These are phyloP conservation scores for Scarus forsteni DNA, from an alignment of 2,797 vertebrate species.

Conservation along the genomic window DNA sequence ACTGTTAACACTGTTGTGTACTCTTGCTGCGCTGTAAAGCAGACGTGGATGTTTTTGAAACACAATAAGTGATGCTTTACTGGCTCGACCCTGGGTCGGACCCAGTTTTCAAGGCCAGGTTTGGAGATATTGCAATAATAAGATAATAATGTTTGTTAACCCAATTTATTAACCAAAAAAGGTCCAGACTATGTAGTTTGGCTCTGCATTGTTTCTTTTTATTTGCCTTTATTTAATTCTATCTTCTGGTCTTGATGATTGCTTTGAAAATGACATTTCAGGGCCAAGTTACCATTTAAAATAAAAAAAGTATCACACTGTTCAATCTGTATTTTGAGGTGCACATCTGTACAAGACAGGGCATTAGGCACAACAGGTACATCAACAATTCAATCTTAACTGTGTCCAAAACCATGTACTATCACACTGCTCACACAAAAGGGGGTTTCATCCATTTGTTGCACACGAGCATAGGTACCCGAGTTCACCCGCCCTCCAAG, in stretches of 20 bases:
- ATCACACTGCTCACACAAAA: no score
- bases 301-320: conserved; percentile 8
- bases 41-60: conserved; percentile 49
- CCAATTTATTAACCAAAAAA: conserved; percentile 58
- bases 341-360: conserved; percentile 18
- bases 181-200: conserved; percentile 9
- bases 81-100: conserved; percentile 42
- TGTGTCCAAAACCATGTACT: no score
- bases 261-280: conserved; percentile 12
- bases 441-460: no score
- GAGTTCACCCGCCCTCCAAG: no score
- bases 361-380: conserved; percentile 25
- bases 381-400: conserved; percentile 12
- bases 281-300: conserved; percentile 15
- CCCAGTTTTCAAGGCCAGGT: conserved; percentile 29
- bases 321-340: conserved; percentile 11
- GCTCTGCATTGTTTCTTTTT: conserved; percentile 1
- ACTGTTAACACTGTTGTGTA: conserved; percentile 53
- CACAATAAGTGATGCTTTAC: conserved; percentile 79
- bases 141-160: conserved; percentile 45
- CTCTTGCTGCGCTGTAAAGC: conserved; percentile 40
- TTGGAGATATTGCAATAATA: conserved; percentile 62
- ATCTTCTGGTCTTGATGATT: conserved; percentile 21
- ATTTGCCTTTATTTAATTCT: conserved; percentile 41
- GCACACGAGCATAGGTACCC: no score